Evolutionary conservation across 2,113 vertebrate genomes (phyloP).

Genomic region (Cavia aperea): DNA sequence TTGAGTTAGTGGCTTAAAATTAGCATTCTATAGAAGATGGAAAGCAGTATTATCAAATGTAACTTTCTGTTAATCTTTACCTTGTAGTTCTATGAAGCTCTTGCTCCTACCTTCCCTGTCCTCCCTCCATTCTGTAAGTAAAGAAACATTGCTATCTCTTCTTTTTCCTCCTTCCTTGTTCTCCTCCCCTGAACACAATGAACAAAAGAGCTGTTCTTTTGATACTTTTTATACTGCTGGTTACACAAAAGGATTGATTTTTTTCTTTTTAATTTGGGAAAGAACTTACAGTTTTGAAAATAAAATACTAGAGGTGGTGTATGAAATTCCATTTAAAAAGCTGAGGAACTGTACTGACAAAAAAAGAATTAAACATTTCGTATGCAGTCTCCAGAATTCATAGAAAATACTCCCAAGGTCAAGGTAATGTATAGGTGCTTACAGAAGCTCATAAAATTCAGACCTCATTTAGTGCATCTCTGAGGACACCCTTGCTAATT

Average conservation of each 20-base stretch:
- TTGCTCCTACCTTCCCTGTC: background rate
- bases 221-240: constrained; percentile 31
- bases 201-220: constrained; percentile 47
- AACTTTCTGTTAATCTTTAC: background rate
- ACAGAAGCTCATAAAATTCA: constrained; percentile 39
- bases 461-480: background rate
- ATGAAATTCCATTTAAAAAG: constrained; percentile 19
- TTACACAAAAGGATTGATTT: constrained; percentile 38
- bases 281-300: constrained; percentile 47
- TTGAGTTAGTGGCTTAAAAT: background rate
- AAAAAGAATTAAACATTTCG: constrained; percentile 52
- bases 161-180: background rate
- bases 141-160: background rate
- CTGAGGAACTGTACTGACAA: background rate
- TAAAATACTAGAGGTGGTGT: constrained; percentile 42
- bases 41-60: background rate
- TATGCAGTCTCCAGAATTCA: constrained; percentile 22
- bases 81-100: background rate
- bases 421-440: background rate
- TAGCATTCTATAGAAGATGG: background rate
- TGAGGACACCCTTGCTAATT: background rate
- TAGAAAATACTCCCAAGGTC: constrained; percentile 38
- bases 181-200: background rate
- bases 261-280: background rate
- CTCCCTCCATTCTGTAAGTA: background rate